Evolutionary conservation across 2,888 invertebrate genomes (phyloP).

Genomic region (Agrilus biguttatus): DNA sequence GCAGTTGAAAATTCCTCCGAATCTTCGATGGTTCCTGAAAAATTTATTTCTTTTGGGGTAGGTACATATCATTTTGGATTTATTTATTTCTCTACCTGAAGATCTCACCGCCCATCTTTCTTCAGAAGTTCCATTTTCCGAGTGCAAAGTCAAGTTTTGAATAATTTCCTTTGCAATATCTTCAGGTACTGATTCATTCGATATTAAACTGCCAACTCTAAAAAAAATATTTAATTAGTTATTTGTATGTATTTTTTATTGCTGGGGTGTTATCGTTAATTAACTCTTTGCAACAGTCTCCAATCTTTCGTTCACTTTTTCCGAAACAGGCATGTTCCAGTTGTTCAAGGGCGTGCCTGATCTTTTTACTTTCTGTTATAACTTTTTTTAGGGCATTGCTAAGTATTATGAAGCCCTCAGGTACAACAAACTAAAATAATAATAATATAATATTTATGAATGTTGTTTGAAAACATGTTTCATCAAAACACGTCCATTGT

Average conservation of each 20-base stretch:
- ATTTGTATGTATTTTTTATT: background rate
- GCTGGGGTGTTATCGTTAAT: conserved; percentile 8
- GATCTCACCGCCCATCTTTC: conserved; percentile 51
- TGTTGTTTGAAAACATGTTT: no score
- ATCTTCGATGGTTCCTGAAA: conserved; percentile 62
- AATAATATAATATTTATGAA: no score
- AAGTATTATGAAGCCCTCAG: conserved; percentile 58
- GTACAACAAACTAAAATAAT: conserved; percentile 39
- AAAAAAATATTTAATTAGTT: background rate
- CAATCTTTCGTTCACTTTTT: conserved; percentile 33
- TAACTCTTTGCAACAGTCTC: conserved; percentile 37
- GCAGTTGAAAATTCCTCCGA: conserved; percentile 66
- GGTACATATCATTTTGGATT: background rate
- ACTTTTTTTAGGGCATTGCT: conserved; percentile 45
- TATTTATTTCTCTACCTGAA: conserved; percentile 13
- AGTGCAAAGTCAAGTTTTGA: conserved; percentile 4
- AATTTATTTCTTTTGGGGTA: background rate
- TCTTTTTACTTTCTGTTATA: conserved; percentile 31
- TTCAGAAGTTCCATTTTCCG: conserved; percentile 12
- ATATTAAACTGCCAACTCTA: conserved; percentile 6
- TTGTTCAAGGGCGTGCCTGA: conserved; percentile 34
- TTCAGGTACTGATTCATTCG: conserved; percentile 1
- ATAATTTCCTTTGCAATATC: conserved; percentile 3
- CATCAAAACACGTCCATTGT: no score
- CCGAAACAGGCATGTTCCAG: conserved; percentile 39